phyloP scores from a whole-genome alignment of 2,113 vertebrate genomes.

The Prolemur simus region DNA sequence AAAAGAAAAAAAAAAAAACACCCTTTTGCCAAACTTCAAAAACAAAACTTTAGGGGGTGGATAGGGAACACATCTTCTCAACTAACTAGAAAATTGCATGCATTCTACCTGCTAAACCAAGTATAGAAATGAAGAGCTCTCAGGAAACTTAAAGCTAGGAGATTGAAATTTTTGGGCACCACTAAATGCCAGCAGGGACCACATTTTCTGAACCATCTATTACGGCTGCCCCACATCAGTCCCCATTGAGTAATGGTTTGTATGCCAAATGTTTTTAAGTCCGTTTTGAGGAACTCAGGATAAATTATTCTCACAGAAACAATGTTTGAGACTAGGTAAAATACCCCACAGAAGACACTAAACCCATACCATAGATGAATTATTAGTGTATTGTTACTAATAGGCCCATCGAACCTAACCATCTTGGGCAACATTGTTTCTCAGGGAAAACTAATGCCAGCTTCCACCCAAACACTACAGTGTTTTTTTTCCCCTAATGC shows the following conservation, averaged over 20 bases:
- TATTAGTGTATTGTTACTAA: not conserved
- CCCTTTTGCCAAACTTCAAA: not conserved
- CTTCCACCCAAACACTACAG: not conserved
- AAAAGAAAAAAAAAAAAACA: not conserved
- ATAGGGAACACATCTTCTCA: not conserved
- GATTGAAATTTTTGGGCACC: not conserved
- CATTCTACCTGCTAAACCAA: not conserved
- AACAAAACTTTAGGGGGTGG: not conserved
- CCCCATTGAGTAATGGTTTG: not conserved
- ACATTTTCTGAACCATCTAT: not conserved
- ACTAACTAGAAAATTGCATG: not conserved
- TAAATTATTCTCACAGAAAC: slow-evolving; percentile 1
- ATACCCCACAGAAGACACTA: not conserved
- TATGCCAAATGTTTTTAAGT: not conserved
- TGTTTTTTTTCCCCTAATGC: not conserved
- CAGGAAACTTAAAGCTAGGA: not conserved
- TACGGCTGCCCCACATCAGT: not conserved
- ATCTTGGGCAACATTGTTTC: not conserved
- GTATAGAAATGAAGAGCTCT: not conserved
- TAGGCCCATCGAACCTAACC: not conserved
- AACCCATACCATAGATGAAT: not conserved
- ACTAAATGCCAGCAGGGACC: not conserved
- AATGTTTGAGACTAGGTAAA: not conserved
- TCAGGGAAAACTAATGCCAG: not conserved
- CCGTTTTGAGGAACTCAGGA: not conserved